These are phyloP conservation scores for Heliconius cydno DNA, from an alignment of 2,888 invertebrate species.

Conservation along the genomic window DNA sequence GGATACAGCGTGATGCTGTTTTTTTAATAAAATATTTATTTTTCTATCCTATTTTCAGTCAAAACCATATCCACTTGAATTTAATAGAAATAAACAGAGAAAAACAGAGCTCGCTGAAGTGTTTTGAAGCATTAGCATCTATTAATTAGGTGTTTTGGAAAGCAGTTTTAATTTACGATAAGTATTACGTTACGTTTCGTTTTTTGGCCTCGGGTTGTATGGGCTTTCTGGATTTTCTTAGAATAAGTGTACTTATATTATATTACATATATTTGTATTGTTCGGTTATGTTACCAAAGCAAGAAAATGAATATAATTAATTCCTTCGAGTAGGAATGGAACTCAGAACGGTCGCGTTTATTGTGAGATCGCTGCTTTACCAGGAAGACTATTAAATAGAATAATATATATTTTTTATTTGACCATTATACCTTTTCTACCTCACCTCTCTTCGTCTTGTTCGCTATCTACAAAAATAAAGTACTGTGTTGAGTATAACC, in stretches of 20 bases:
- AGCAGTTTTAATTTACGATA: slow-evolving; percentile 37
- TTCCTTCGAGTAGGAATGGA: too few species aligned
- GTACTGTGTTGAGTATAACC: too few species aligned
- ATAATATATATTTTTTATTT: too few species aligned
- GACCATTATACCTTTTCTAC: too few species aligned
- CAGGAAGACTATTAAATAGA: too few species aligned
- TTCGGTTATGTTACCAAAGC: too few species aligned
- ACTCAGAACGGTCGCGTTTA: too few species aligned
- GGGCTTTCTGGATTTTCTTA: not conserved
- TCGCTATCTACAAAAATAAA: too few species aligned
- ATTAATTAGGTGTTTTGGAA: slow-evolving; percentile 48
- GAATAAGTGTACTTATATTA: not conserved
- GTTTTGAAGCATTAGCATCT: slow-evolving; percentile 47
- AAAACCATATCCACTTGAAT: slow-evolving; percentile 18
- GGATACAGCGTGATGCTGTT: too few species aligned
- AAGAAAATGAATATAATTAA: too few species aligned
- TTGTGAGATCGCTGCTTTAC: too few species aligned
- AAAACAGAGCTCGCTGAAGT: slow-evolving; percentile 42
- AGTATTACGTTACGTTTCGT: slow-evolving; percentile 40
- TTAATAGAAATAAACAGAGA: slow-evolving; percentile 40
- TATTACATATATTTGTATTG: not conserved
- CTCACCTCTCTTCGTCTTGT: too few species aligned
- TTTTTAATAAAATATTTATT: not conserved
- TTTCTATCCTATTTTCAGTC: not conserved
- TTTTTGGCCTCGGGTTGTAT: not conserved